Percentiles rank a stretch among this genome's conserved stretches.
Conservation (phyloP, 2,888 invertebrate genomes). For the Gymnoscelis rufifasciata region DNA sequence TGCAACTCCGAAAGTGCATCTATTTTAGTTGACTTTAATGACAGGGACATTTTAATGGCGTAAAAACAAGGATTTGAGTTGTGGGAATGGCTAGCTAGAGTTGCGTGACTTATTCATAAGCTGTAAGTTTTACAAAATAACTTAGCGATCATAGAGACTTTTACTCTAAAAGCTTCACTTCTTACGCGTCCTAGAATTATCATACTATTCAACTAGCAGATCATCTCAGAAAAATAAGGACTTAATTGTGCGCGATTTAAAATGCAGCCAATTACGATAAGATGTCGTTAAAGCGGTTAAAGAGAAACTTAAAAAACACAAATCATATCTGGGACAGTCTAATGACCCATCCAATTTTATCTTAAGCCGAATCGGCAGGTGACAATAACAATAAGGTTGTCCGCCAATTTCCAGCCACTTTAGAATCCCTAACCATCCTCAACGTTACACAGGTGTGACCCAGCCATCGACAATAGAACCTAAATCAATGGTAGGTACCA, state of each 20-base stretch:
- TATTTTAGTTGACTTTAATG: slow-evolving; percentile 14
- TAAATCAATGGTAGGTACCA: slow-evolving; percentile 58
- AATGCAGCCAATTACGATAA: no score
- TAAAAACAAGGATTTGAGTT: not conserved
- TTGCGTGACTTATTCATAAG: no score
- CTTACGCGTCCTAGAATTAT: no score
- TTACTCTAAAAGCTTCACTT: no score
- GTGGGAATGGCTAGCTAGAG: not conserved
- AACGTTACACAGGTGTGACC: slow-evolving; percentile 54
- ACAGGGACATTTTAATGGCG: slow-evolving; percentile 2
- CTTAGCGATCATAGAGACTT: no score
- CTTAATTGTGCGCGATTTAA: no score
- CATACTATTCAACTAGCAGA: no score
- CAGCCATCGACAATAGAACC: slow-evolving; percentile 62
- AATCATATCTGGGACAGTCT: no score
- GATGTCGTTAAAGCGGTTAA: no score
- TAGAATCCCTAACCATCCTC: slow-evolving; percentile 20
- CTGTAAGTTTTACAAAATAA: no score
- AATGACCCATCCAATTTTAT: not conserved
- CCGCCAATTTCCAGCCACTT: not conserved
- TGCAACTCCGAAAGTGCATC: slow-evolving; percentile 18
- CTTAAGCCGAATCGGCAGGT: not conserved
- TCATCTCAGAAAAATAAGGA: no score
- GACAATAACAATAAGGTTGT: not conserved
- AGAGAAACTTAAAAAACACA: no score